Evolutionary conservation across 2,888 invertebrate species (phyloP), one percentile per base, ranked within the genome.

Genomic region (Sarcophaga rosellei): DNA sequence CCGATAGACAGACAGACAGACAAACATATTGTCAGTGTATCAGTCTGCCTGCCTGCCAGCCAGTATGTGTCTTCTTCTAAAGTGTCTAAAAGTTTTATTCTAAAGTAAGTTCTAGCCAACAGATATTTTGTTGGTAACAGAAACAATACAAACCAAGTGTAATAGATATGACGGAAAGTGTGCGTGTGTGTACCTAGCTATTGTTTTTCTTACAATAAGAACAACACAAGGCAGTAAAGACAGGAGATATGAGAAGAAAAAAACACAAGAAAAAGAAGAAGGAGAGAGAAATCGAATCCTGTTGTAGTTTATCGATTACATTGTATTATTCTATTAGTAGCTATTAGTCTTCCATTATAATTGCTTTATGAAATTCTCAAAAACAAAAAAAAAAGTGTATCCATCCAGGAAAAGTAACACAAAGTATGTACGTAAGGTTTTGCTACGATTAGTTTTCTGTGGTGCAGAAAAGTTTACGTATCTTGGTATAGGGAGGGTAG

Each of bases 291-390:
- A 35, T 53, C 17, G 53, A 11, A 73, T 86, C 70, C 84, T 86
- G 84, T 84, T 86, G 81, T 84, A 78, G 70, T 84, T 86, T 86
- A 86, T 86, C 84, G 86, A 86, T 86, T 86, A 86, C 83, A 86
- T 86, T 86, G 84, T 86, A 84, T 86, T 86, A 86, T 84, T 86
- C 86, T 86, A 86, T 86, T 86, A 86, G 86, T 86, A 84, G 84
- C 84, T 86, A 86, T 84, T 86, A 86, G 86, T 86, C 83, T 77
- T 75, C 79, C 44, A 84, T 86, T 86, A 86, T 86, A 86, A 86
- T 86, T 86, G 86, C 84, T 86, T 86, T 86, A 81, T 86, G 84
- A 86, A 84, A 35, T 35, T 10, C 8, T 10, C 35, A 35, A 35
- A 35, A 81, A 77, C 53, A 72, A 1, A 53, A 5, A 53, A 12